Evolutionary conservation across 2,888 invertebrate genomes (phyloP).

Genomic region (Sarcophaga carnaria): DNA sequence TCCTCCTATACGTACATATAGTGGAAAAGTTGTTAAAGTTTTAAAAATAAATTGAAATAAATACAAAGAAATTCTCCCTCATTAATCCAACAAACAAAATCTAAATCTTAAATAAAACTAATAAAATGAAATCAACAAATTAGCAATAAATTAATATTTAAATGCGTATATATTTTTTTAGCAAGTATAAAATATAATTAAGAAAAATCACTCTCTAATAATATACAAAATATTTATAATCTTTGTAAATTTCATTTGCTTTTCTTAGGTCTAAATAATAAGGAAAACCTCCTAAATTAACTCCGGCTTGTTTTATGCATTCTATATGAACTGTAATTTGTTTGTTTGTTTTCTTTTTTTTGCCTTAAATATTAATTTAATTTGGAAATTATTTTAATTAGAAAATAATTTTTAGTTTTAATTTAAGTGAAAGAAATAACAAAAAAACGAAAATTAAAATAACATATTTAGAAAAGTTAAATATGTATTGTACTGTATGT

Average conservation of each 20-base stretch:
- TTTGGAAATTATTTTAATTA: slow-evolving; percentile 19
- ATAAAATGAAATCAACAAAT: slow-evolving; percentile 15
- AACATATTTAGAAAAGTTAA: background rate
- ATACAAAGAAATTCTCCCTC: slow-evolving; percentile 46
- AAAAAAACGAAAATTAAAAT: slow-evolving; percentile 19
- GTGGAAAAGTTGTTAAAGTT: slow-evolving; percentile 58
- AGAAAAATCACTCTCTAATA: slow-evolving; percentile 23
- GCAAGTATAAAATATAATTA: slow-evolving; percentile 41
- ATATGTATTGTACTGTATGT: background rate
- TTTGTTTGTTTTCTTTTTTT: background rate
- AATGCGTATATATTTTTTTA: slow-evolving; percentile 63
- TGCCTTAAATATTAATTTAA: background rate
- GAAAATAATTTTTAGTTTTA: slow-evolving; percentile 29
- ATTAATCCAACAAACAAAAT: slow-evolving; percentile 43
- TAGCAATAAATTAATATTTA: slow-evolving; percentile 7
- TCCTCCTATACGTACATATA: slow-evolving; percentile 22
- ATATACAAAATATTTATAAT: slow-evolving; percentile 15
- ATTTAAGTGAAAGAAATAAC: slow-evolving; percentile 10
- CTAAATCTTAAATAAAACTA: slow-evolving; percentile 40
- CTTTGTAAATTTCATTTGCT: slow-evolving; percentile 61
- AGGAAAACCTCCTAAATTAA: slow-evolving; percentile 30
- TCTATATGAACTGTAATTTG: background rate
- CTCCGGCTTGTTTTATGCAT: slow-evolving; percentile 20
- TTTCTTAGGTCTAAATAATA: slow-evolving; percentile 28
- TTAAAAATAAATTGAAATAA: slow-evolving; percentile 25